phyloP scores from a whole-genome alignment of 2,797 vertebrate genomes.

The Esox lucius region DNA sequence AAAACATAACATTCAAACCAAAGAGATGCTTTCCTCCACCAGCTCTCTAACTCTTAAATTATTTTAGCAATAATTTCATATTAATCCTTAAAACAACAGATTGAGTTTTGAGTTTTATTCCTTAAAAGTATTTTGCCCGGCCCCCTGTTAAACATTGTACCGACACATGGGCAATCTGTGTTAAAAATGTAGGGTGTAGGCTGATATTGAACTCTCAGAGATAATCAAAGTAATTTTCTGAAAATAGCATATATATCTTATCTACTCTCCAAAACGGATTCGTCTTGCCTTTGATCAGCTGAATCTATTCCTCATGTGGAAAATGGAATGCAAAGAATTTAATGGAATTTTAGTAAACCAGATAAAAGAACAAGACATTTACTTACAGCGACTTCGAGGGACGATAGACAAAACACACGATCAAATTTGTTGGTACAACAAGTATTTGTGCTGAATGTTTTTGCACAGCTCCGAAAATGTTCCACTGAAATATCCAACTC shows the following conservation, averaged over 20 bases:
- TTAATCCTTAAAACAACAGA: not conserved
- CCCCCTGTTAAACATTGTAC: not conserved
- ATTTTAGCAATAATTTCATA: not conserved
- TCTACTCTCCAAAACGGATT: conserved; percentile 24
- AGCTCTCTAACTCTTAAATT: not conserved
- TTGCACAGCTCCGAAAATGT: conserved; percentile 88
- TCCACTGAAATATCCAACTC: conserved; percentile 87
- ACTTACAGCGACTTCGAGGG: conserved; percentile 76
- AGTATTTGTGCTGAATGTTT: conserved; percentile 85
- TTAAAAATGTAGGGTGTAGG: not conserved
- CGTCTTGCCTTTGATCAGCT: not conserved
- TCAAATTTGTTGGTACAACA: conserved; percentile 83
- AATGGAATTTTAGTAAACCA: conserved; percentile 20
- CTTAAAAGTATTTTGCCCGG: conserved; percentile 5
- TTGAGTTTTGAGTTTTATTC: not conserved
- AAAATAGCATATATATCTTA: conserved; percentile 27
- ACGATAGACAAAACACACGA: conserved; percentile 44
- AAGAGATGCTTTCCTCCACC: not conserved
- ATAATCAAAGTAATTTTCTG: not conserved
- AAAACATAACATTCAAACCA: not conserved
- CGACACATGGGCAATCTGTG: not conserved
- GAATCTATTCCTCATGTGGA: not conserved
- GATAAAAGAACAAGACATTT: conserved; percentile 33
- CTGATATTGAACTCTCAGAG: not conserved
- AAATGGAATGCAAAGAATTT: conserved; percentile 33